Base-by-base conservation (phyloP, 2,113 vertebrate genomes). In the Neolamprologus fasciatus region DNA sequence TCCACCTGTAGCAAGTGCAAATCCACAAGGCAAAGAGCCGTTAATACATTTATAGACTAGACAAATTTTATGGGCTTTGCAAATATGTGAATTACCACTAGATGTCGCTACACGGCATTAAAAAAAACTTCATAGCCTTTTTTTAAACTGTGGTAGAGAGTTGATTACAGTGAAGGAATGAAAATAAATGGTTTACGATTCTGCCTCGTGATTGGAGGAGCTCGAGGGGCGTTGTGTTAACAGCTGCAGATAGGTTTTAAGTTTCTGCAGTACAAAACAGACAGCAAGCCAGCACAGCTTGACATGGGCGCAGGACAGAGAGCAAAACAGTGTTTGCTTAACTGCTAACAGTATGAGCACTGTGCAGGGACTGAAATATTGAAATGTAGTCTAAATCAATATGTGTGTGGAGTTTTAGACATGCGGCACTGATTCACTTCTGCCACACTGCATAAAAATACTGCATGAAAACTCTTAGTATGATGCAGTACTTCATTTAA, bases 1-100 rank as follows among this genome's bases (percentile, higher is more conserved):
- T 98, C 98, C 98, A 99, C 93, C 99, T 99, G 91, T 23, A 84
- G 73, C 23, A 31, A 79, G 33, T 76, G 76, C 11, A 58, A 50
- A 85, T 31, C 51, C 40, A 57, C 7, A 79, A 5, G 84, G 54
- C 33, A 40, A 63, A 78, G 3, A 79, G 6, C 37, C 11, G 11
- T 53, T 17, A 51, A 21, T 23, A 6, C 33, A 71, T 42, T 47
- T 78, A 50, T n/a, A n/a, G 28, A 51, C 19, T 33, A 51, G 26
- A 33, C 73, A 51, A 51, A 13, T 78, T 50, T 78, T 51, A 78
- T 51, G 26, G 23, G 4, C 42, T 50, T 31, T 17, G 23, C 40
- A 26, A 76, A 47, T 76, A 50, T 76, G 71, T 28, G 42, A 78
- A 28, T 28, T 28, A 51, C 31, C 92, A 92, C 81, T 47, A 88